Conservation (phyloP, 2,797 vertebrate genomes). For the Dipus sagitta region DNA sequence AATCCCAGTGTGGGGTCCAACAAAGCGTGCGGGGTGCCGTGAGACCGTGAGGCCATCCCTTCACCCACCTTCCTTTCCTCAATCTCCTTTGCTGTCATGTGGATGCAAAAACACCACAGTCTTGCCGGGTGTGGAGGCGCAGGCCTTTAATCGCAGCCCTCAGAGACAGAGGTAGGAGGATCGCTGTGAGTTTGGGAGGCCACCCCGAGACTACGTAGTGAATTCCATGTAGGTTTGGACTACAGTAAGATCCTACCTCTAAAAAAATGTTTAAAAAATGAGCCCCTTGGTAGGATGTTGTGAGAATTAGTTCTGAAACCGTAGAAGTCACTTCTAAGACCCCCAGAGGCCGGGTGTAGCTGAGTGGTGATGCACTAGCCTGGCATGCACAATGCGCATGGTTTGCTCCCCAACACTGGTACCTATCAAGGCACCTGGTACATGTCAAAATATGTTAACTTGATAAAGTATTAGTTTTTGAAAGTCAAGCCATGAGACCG, state of each 20-base stretch:
- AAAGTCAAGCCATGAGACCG: conserved; percentile 40
- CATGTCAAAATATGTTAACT: background rate
- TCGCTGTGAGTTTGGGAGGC: too few relatives aligned
- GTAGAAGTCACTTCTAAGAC: too few relatives aligned
- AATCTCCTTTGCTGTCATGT: background rate
- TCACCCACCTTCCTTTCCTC: background rate
- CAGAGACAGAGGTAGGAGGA: too few relatives aligned
- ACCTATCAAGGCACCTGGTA: background rate
- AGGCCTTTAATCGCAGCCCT: too few relatives aligned
- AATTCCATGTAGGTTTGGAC: too few relatives aligned
- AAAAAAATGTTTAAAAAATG: background rate
- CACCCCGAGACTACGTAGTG: too few relatives aligned
- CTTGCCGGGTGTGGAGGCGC: too few relatives aligned
- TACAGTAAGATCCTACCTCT: too few relatives aligned
- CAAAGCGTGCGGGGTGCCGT: too few relatives aligned
- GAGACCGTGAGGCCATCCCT: background rate
- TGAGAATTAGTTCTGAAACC: background rate
- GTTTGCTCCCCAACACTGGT: background rate
- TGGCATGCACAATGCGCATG: background rate
- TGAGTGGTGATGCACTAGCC: too few relatives aligned
- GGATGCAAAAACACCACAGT: background rate
- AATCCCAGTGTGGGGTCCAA: background rate
- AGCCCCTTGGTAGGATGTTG: background rate
- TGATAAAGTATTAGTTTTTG: background rate
- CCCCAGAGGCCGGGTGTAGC: background rate